Percentiles rank a stretch among this genome's conserved stretches.
Conservation (phyloP, 2,797 vertebrate genomes). For the Novumbra hubbsi region DNA sequence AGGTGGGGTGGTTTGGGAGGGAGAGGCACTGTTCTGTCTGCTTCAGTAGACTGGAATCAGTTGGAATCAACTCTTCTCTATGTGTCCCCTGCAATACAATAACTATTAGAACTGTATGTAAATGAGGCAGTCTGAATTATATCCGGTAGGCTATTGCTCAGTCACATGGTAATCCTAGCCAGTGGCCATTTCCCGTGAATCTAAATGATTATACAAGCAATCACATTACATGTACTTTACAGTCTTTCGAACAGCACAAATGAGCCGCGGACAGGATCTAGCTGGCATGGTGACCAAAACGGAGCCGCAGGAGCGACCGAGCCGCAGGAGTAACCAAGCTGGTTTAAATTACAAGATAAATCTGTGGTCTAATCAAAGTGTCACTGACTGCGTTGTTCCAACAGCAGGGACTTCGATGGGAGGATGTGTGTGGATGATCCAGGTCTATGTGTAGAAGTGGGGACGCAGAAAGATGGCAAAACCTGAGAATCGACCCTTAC, state of each 20-base stretch:
- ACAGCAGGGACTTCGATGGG: neutral
- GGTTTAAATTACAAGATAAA: slow-evolving; percentile 49
- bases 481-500: too few species aligned
- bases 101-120: too few species aligned
- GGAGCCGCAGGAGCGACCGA: slow-evolving; percentile 11
- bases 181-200: neutral
- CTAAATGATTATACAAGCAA: neutral
- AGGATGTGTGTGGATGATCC: neutral
- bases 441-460: too few species aligned
- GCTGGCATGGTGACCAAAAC: neutral
- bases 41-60: too few species aligned
- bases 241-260: neutral
- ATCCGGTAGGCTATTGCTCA: neutral
- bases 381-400: neutral
- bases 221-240: neutral
- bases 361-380: slow-evolving; percentile 17
- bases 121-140: neutral
- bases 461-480: too few species aligned
- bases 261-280: neutral
- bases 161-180: neutral
- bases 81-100: too few species aligned
- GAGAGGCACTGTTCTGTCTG: too few species aligned
- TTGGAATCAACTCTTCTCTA: too few species aligned
- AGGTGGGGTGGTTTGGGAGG: too few species aligned
- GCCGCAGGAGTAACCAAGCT: slow-evolving; percentile 46